Evolutionary conservation across 2,888 invertebrate genomes (phyloP), one percentile per base, ranked within the genome.

Genomic region (Euspilapteryx auroguttella): DNA sequence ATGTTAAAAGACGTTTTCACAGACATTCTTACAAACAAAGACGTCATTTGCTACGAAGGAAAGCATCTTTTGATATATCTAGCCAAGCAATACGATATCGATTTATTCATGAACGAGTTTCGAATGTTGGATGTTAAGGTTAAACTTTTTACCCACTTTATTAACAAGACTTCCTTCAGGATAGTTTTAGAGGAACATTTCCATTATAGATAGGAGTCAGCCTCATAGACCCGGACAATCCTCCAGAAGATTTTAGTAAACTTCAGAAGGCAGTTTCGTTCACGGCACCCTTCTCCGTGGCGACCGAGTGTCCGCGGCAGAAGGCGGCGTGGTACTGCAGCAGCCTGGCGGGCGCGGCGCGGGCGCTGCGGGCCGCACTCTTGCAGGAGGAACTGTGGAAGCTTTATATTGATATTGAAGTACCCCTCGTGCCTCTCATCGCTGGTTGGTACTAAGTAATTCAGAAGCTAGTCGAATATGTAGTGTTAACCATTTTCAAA

Each of bases 391-490:
- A 47, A 2, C 32, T 75, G 30, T 69, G 66, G 71, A 48, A 44
- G n/a, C 44, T 78, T 2, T 78, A 75, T 33, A 37, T 47, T 1
- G 47, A 64, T 3, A 52, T 78, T n/a, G 78, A 78, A 42, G 71
- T 69, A 59, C 55, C 44, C 27, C 42, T 78, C 11, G 33, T 66
- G 22, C 68, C 75, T 12, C 55, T 78, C 13, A 48, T 78, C 34
- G 55, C 75, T 34, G 61, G 76, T 17, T 17, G 5, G 17, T 17
- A 8, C 8, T 6, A 6, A 17, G 17, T n/a, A n/a, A n/a, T n/a
- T n/a, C n/a, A n/a, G n/a, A n/a, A n/a, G n/a, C n/a, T n/a, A n/a
- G n/a, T n/a, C n/a, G n/a, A n/a, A n/a, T n/a, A n/a, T n/a, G n/a
- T n/a, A n/a, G n/a, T n/a, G n/a, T n/a, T n/a, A n/a, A n/a, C n/a